Conservation (phyloP, 2,113 vertebrate species). For the Egretta garzetta region DNA sequence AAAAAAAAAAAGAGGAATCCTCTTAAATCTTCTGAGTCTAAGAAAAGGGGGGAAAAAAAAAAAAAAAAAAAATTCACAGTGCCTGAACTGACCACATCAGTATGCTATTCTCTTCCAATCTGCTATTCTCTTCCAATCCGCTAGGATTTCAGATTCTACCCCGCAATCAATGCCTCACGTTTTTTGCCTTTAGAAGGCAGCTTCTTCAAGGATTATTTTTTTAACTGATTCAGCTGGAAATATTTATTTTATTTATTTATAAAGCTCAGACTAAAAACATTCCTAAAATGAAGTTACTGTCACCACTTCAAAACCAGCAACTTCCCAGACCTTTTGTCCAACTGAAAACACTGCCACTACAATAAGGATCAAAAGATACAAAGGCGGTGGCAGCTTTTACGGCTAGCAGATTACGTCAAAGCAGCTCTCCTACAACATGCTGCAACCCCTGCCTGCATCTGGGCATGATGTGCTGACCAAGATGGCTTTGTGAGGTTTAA, state of each 20-base stretch:
- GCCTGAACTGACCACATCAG: neutral
- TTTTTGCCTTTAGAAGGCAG: neutral
- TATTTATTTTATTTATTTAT: constrained; percentile 26
- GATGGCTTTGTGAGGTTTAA: neutral
- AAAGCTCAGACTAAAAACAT: constrained; percentile 1
- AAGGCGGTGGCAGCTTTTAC: neutral
- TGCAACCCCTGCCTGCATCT: neutral
- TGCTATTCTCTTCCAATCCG: neutral
- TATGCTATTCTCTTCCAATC: neutral
- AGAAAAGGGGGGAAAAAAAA: neutral
- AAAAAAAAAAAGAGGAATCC: neutral
- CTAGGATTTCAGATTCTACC: neutral
- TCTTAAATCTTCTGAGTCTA: neutral
- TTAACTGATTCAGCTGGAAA: constrained; percentile 11
- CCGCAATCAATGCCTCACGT: neutral
- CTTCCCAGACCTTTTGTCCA: neutral
- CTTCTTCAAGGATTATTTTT: neutral
- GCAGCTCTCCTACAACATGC: neutral
- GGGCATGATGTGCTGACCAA: neutral
- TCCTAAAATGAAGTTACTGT: constrained; percentile 16
- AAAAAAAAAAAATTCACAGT: neutral
- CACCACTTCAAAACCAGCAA: neutral
- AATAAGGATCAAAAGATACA: neutral
- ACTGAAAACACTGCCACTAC: neutral
- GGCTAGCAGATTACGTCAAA: neutral